Evolutionary conservation across 2,113 vertebrate species (phyloP), one percentile per base, ranked within the genome.

Genomic region (Pterocles orientalis): DNA sequence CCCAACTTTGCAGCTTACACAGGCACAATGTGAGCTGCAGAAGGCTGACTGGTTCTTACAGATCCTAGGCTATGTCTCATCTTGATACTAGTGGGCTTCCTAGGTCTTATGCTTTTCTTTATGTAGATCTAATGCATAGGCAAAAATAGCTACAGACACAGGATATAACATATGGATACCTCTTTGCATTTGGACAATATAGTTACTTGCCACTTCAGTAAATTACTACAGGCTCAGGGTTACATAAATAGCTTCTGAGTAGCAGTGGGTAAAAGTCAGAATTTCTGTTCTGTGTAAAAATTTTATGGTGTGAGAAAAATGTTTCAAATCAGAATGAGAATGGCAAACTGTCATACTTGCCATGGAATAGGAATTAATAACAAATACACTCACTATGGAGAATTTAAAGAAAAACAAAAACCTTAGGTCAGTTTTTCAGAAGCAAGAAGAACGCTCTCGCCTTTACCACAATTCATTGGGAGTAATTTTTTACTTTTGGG

Each of bases 341-440:
- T 71, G 12, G 4, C 12, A 72, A 76, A 72, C 7, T 1, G 7
- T 71, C 36, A 31, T 18, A 36, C 8, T 76, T 86, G 9, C 26
- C 23, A 34, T 24, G n/a, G 23, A 82, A 19, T 7, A 70, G 5
- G 6, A 85, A 25, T 53, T 61, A 65, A 36, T 23, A n/a, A 79
- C 4, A n/a, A 79, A 65, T 61, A 45, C 16, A 58, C 4, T 9
- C 1, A 33, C 82, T 87, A 15, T 53, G 60, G 73, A 82, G 15
- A 70, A 73, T 65, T 69, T 25, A 9, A 70, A 60, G 31, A 7
- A 80, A 29, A 54, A 3, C 9, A 56, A 65, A 71, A 4, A 57
- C 84, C 14, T 65, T 48, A 17, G 0, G 0, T 34, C 4, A 33
- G 0, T 24, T 78, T 72, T 85, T 58, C 1, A 3, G 5, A 86